Base-by-base conservation (phyloP, 2,888 invertebrate species). In the Globia sparganii region DNA sequence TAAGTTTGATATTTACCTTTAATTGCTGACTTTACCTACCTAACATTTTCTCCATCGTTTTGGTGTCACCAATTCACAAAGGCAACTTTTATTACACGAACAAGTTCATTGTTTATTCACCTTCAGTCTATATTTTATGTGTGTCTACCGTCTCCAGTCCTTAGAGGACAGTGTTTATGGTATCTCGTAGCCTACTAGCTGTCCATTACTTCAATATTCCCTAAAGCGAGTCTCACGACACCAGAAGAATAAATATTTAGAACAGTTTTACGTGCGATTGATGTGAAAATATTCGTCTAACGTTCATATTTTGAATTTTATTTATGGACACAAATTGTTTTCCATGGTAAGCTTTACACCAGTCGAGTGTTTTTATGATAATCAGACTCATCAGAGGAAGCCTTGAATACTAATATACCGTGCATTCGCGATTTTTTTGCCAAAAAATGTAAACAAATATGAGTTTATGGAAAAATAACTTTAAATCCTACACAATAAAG, bases 141-240 rank as follows among this genome's bases (percentile, higher is more conserved):
- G 25, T 53, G 34, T 37, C 46, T 79, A 13, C 72, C 72, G 61
- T 66, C 72, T 65, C 21, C 4, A 9, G 15, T 15, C 80, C 80
- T 72, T 21, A 0, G 80, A 59, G 80, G 8, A 34, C 67, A 80
- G 61, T 80, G 80, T 80, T 80, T 80, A 80, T 79, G 66, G 61
- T 61, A 66, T 72, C 53, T 56, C 46, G 68, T 68, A 71, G 84
- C 40, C 53, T 79, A 67, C 72, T 58, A 13, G 49, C 68, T 79
- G 84, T 80, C 80, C 84, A 80, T 80, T 79, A 84, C 80, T 72
- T 80, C 84, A 65, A 84, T 84, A 84, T 84, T 79, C 80, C 80
- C 80, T 49, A 61, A 80, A 84, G 80, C 56, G 72, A 65, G 53
- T 65, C 80, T 79, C 65, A 0, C 46, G 80, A 49, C 80, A 56